Conservation (phyloP, 2,113 vertebrate species). For the Mus musculus region DNA sequence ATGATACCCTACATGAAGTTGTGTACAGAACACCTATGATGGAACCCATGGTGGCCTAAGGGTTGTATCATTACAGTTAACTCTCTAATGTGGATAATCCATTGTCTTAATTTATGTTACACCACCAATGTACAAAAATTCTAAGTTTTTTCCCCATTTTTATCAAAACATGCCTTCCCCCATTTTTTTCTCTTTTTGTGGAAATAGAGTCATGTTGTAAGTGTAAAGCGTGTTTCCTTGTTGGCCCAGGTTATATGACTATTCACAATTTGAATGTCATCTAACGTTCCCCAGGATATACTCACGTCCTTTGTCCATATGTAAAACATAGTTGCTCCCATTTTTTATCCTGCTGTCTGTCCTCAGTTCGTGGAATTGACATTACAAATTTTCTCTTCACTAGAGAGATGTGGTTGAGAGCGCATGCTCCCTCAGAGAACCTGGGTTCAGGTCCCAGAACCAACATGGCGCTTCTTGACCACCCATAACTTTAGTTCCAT, state of each 20-base stretch:
- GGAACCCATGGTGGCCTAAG: not conserved
- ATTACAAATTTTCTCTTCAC: not conserved
- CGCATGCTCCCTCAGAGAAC: not conserved
- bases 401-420: not conserved
- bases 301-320: not conserved
- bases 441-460: not conserved
- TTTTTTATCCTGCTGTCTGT: not conserved
- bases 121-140: not conserved
- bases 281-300: not conserved
- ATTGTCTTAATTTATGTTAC: not conserved
- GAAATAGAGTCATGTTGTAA: not conserved
- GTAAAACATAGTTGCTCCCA: not conserved
- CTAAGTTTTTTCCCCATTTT: not conserved
- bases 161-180: not conserved
- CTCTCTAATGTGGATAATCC: too few species aligned
- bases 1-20: not conserved
- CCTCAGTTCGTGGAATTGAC: not conserved
- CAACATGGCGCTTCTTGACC: too few species aligned
- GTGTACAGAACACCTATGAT: fast-evolving
- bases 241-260: not conserved
- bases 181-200: not conserved
- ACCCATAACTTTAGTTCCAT: not conserved
- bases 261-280: not conserved
- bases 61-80: not conserved
- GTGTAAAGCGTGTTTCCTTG: not conserved